Base-by-base conservation (phyloP, 2,113 vertebrate genomes). In the Pimephales promelas region DNA sequence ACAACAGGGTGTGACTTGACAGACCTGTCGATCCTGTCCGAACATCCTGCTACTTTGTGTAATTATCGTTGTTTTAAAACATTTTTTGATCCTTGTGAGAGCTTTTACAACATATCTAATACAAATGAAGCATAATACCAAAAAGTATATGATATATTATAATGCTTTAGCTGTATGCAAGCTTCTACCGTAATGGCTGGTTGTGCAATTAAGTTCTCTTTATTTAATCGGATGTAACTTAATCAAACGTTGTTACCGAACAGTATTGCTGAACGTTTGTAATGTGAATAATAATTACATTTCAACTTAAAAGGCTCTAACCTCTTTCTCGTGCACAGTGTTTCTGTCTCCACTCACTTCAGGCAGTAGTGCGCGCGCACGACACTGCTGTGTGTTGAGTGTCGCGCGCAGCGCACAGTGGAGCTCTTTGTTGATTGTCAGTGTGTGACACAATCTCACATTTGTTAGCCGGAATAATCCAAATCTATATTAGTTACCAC, bases 361-460 rank as follows among this genome's bases (percentile, higher is more conserved):
- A 22, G 11, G 56, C 57, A 18, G 31, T 16, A 49, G 4, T 9
- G 72, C 13, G 64, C 13, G 64, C 28, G 31, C 28, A 16, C 28
- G 64, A 20, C 52, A 7, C 28, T 34, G 62, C 31, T 40, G 31
- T 22, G 20, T 43, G 66, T n/a, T 43, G 31, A 2, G 66, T 43
- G 66, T 34, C 13, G 47, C 74, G 18, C 89, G 66, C 66, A 20
- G 18, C 74, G 18, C 89, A 93, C 93, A 94, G 83, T 89, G 85
- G 59, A 66, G 62, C 79, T 64, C 92, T 93, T 94, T 93, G 92
- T 93, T 84, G 88, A 89, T 89, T 90, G 90, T 89, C 77, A 86
- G 76, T 86, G 72, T 87, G 87, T 88, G 22, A 52, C 56, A 92
- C 90, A 91, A 91, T 91, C 89, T 9, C 62, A 36, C 24, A 86